phyloP scores from a whole-genome alignment of 2,888 invertebrate species.

The Phania funesta region DNA sequence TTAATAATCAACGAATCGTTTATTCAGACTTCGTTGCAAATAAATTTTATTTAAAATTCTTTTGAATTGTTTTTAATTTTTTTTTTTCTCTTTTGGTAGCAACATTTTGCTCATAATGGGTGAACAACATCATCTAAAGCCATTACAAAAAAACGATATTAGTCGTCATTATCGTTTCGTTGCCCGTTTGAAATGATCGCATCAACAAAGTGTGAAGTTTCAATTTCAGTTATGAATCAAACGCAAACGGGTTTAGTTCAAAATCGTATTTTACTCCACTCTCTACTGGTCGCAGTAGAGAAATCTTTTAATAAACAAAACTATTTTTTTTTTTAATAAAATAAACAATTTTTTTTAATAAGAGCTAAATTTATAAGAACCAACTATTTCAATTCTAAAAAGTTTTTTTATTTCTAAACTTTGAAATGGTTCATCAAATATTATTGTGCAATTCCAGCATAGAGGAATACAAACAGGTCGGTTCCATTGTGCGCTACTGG shows the following conservation, averaged over 20 bases:
- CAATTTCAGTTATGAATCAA: conserved; percentile 64
- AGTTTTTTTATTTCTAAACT: background rate
- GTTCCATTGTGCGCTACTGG: too few species aligned
- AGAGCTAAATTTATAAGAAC: background rate
- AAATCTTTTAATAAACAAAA: background rate
- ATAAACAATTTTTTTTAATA: background rate
- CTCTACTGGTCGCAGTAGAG: background rate
- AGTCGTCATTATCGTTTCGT: conserved; percentile 10
- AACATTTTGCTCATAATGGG: conserved; percentile 15
- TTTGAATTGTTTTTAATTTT: conserved; percentile 9
- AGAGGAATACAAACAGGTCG: conserved; percentile 68
- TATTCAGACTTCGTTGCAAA: conserved; percentile 34
- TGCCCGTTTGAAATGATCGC: conserved; percentile 62
- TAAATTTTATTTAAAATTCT: conserved; percentile 24
- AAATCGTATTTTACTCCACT: background rate
- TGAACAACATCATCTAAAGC: conserved; percentile 4
- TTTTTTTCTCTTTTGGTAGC: conserved; percentile 2
- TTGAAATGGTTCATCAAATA: conserved; percentile 67
- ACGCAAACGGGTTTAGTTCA: conserved; percentile 54
- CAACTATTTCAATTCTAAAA: background rate
- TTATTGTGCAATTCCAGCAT: conserved; percentile 68
- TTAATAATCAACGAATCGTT: conserved; percentile 41
- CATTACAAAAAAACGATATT: background rate
- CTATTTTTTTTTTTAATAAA: background rate
- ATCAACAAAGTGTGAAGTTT: conserved; percentile 50